Conservation (phyloP, 1,140 invertebrate species). For the Lamellibrachia luymesi region DNA sequence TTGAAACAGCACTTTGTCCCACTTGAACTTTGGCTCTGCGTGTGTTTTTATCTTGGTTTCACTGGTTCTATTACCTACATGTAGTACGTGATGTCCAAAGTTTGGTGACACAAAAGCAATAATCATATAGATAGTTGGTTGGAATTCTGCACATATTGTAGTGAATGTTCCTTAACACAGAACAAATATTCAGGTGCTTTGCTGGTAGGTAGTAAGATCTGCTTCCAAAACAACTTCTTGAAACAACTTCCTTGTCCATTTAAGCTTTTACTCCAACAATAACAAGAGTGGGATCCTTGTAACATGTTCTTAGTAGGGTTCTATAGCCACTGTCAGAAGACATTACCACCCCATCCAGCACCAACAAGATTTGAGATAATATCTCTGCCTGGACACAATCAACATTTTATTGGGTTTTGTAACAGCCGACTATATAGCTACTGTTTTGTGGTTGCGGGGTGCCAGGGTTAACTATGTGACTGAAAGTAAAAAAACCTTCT, state of each 20-base stretch:
- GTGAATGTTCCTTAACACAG: not conserved
- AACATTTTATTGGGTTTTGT: not conserved
- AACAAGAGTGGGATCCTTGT: not conserved
- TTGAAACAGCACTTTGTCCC: too few species aligned
- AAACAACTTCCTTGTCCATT: not conserved
- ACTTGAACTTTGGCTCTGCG: too few species aligned
- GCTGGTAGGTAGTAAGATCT: not conserved
- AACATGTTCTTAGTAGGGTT: not conserved
- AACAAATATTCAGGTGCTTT: not conserved
- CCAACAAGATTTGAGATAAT: not conserved
- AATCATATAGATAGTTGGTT: not conserved
- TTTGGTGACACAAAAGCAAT: not conserved
- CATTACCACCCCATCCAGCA: not conserved
- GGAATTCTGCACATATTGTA: not conserved
- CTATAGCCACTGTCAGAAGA: not conserved
- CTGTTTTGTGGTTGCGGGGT: not conserved
- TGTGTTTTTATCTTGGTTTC: not conserved
- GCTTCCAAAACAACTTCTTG: not conserved
- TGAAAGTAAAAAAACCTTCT: not conserved
- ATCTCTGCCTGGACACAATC: not conserved
- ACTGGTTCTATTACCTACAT: not conserved
- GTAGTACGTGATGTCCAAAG: not conserved
- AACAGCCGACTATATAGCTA: not conserved
- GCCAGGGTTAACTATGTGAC: not conserved
- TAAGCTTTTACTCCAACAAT: not conserved